These are phyloP conservation scores for Onthophagus sagittarius DNA, from an alignment of 2,888 invertebrate genomes.

Conservation along the genomic window DNA sequence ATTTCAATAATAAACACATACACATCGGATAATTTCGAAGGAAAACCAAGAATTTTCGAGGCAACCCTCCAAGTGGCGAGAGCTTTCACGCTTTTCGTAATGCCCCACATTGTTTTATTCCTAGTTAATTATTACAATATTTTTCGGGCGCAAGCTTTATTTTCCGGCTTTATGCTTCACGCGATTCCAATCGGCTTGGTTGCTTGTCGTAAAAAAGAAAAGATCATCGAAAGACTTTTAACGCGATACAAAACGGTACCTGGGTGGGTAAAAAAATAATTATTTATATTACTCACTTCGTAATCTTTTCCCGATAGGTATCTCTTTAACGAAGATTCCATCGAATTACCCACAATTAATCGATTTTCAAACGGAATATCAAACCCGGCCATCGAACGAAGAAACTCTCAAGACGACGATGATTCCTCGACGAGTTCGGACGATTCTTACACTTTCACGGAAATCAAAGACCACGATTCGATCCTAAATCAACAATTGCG, in stretches of 20 bases:
- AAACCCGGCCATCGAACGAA: neutral
- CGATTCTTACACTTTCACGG: constrained; percentile 20
- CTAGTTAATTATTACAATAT: constrained; percentile 46
- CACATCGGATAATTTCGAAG: constrained; percentile 52
- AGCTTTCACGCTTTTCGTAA: constrained; percentile 50
- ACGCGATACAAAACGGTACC: constrained; percentile 21
- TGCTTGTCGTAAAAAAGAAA: neutral
- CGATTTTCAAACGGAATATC: constrained; percentile 10
- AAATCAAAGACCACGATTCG: constrained; percentile 18
- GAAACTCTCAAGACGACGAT: constrained; percentile 13
- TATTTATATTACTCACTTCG: neutral
- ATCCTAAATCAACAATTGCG: constrained; percentile 13
- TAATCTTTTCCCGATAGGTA: constrained; percentile 4
- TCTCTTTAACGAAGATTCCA: constrained; percentile 19
- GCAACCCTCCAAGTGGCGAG: constrained; percentile 50
- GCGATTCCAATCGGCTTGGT: constrained; percentile 16
- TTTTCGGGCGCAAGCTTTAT: constrained; percentile 19
- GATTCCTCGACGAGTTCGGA: constrained; percentile 16
- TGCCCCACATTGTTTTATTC: constrained; percentile 50
- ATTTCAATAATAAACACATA: constrained; percentile 53
- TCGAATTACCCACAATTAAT: constrained; percentile 23
- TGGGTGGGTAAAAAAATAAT: constrained; percentile 14
- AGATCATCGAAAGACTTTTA: neutral
- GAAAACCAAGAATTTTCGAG: constrained; percentile 46
- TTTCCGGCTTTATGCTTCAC: constrained; percentile 16